Percentiles rank a stretch among this genome's conserved stretches.
Evolutionary conservation across 2,797 vertebrate genomes (phyloP).

Genomic region (Allenopithecus nigroviridis): DNA sequence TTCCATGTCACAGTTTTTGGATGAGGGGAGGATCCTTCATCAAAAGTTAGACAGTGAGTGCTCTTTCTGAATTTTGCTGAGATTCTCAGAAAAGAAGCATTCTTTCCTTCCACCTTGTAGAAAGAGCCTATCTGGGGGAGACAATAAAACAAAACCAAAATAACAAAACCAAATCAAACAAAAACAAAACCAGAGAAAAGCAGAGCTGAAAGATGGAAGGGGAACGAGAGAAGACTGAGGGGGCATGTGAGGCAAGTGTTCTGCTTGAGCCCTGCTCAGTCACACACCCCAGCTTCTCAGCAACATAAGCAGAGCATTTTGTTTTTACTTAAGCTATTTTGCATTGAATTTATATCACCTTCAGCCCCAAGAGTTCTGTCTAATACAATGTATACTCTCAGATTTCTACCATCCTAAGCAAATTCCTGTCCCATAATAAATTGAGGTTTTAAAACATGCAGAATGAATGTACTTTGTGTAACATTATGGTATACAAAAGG

Average conservation of each 20-base stretch:
- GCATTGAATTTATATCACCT: not conserved
- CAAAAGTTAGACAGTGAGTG: not conserved
- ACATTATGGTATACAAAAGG: not conserved
- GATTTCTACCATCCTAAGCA: not conserved
- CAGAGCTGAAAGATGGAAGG: not conserved
- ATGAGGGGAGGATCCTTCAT: not conserved
- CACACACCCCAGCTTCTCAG: not conserved
- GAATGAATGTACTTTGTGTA: not conserved
- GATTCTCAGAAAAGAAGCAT: not conserved
- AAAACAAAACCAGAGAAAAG: not conserved
- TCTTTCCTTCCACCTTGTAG: not conserved
- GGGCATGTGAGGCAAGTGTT: not conserved
- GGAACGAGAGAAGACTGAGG: not conserved
- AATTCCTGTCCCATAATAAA: not conserved
- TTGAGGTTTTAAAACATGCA: not conserved
- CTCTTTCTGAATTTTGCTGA: not conserved
- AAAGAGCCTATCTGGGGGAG: not conserved
- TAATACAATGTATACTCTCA: not conserved
- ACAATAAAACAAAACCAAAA: not conserved
- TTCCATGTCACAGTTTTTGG: not conserved
- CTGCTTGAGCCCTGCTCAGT: not conserved
- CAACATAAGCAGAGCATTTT: not conserved
- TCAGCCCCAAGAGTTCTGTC: not conserved
- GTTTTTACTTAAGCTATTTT: not conserved
- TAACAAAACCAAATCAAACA: not conserved